Evolutionary conservation across 2,888 invertebrate species (phyloP).

Genomic region (Fragum whitleyi): DNA sequence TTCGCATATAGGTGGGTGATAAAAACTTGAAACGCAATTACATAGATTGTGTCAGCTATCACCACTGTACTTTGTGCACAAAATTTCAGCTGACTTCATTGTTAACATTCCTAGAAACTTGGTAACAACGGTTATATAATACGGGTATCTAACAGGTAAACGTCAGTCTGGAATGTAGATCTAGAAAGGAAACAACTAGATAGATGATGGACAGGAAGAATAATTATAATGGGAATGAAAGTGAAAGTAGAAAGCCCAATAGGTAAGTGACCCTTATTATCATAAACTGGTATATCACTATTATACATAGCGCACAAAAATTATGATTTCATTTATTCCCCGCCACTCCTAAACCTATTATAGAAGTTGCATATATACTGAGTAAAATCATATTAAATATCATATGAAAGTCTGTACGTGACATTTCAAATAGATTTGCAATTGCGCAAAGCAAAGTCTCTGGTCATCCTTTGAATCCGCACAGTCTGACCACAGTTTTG

Average conservation of each 20-base stretch:
- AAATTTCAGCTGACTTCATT: neutral
- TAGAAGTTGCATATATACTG: too few relatives aligned
- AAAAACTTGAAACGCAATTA: conserved; percentile 28
- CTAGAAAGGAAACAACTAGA: neutral
- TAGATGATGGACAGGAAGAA: neutral
- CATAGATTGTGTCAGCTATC: conserved; percentile 20
- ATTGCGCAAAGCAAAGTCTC: too few relatives aligned
- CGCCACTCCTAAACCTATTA: too few relatives aligned
- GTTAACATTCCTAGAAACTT: neutral
- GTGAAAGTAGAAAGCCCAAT: neutral
- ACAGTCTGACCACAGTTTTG: too few relatives aligned
- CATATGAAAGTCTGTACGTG: too few relatives aligned
- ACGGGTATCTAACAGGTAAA: neutral
- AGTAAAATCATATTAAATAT: too few relatives aligned
- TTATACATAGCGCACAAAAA: too few relatives aligned
- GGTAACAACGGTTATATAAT: neutral
- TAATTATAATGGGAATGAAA: neutral
- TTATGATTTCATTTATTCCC: too few relatives aligned
- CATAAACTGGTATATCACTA: too few relatives aligned
- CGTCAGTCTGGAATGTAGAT: neutral
- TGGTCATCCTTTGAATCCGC: too few relatives aligned
- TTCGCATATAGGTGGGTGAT: neutral
- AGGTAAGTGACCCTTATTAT: neutral
- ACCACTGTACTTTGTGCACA: conserved; percentile 22
- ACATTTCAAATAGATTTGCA: too few relatives aligned